Evolutionary conservation across 2,888 invertebrate species (phyloP).

Genomic region (Capitulum mitella): DNA sequence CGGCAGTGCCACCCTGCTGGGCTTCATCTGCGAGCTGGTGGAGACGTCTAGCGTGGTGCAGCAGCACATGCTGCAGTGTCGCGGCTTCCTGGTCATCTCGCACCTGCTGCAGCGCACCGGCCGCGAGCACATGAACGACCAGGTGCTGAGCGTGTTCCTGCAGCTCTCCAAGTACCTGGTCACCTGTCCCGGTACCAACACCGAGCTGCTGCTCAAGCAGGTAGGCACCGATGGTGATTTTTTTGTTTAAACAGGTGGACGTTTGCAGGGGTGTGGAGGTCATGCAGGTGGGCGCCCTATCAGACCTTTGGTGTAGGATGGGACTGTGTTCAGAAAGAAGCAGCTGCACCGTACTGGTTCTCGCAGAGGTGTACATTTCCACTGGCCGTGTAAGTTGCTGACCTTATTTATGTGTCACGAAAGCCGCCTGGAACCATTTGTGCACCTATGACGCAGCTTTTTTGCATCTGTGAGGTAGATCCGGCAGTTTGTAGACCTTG

Average conservation of each 20-base stretch:
- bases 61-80: slow-evolving; percentile 98
- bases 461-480: too few species aligned
- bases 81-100: slow-evolving; percentile 96
- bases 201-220: slow-evolving; percentile 84
- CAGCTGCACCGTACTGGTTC: too few species aligned
- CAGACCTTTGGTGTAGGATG: too few species aligned
- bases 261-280: slow-evolving; percentile 1
- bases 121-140: slow-evolving; percentile 85
- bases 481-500: too few species aligned
- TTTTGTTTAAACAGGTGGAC: too few species aligned
- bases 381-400: too few species aligned
- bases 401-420: too few species aligned
- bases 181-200: slow-evolving; percentile 85
- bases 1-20: slow-evolving; percentile 81
- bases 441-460: too few species aligned
- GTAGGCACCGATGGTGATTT: slow-evolving; percentile 49
- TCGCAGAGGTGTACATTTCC: too few species aligned
- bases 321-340: too few species aligned
- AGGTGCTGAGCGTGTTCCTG: slow-evolving; percentile 85
- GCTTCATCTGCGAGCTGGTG: slow-evolving; percentile 94
- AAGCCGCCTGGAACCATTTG: too few species aligned
- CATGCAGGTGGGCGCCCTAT: too few species aligned
- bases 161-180: slow-evolving; percentile 87
- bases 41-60: slow-evolving; percentile 96
- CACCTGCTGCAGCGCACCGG: slow-evolving; percentile 71